Evolutionary conservation across 2,888 invertebrate species (phyloP).

Genomic region (Drosophila aldrichi): DNA sequence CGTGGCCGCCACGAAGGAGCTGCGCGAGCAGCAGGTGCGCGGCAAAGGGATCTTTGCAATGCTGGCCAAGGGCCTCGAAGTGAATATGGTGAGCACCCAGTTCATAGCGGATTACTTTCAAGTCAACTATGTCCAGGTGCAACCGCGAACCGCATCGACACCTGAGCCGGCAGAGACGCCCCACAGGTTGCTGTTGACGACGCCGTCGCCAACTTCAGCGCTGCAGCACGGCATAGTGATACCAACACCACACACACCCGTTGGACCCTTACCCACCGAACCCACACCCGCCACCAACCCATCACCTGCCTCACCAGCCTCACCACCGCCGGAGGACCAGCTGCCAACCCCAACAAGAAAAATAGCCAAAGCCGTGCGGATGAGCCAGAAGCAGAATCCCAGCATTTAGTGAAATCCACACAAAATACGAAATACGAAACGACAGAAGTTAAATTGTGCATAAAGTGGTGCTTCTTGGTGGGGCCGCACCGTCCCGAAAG

Average conservation of each 20-base stretch:
- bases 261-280: no score
- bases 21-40: slow-evolving; percentile 32
- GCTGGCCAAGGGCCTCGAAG: slow-evolving; percentile 6
- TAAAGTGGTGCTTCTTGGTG: slow-evolving; percentile 15
- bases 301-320: no score
- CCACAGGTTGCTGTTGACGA: no score
- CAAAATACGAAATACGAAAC: slow-evolving; percentile 16
- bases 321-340: neutral
- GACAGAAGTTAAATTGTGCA: slow-evolving; percentile 60
- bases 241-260: no score
- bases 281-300: no score
- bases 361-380: no score
- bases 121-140: neutral
- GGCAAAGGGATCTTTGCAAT: slow-evolving; percentile 36
- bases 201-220: no score
- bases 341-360: neutral
- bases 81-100: slow-evolving; percentile 17
- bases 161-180: neutral
- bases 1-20: neutral
- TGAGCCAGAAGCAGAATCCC: slow-evolving; percentile 13
- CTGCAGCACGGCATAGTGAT: no score
- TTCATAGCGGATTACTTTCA: slow-evolving; percentile 29
- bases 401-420: slow-evolving; percentile 22
- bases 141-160: neutral
- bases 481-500: neutral